These are phyloP conservation scores for Cydia pomonella DNA, from an alignment of 1,140 invertebrate genomes.

Conservation along the genomic window DNA sequence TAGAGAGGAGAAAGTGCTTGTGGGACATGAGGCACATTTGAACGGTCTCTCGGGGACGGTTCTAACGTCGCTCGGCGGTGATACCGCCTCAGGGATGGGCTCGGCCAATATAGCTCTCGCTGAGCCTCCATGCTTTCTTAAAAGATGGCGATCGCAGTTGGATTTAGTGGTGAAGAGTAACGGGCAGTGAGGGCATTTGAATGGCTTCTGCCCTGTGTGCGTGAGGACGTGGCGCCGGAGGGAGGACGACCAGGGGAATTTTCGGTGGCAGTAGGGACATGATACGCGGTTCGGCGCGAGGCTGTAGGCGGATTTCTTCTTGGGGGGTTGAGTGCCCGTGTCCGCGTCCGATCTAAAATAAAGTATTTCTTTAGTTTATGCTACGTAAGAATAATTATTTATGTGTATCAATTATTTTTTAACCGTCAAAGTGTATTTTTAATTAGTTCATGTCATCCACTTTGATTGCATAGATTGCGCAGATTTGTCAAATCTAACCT, in stretches of 20 bases:
- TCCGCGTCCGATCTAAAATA: slow-evolving; percentile 82
- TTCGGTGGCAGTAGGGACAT: slow-evolving; percentile 94
- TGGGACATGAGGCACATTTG: slow-evolving; percentile 92
- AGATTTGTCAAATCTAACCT: too few species aligned
- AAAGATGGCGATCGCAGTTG: slow-evolving; percentile 96
- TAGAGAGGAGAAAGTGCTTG: slow-evolving; percentile 91
- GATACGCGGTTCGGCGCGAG: slow-evolving; percentile 95
- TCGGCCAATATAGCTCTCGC: slow-evolving; percentile 69
- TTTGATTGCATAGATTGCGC: too few species aligned
- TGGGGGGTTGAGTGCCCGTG: slow-evolving; percentile 80
- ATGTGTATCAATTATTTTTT: too few species aligned
- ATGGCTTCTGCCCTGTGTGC: slow-evolving; percentile 97
- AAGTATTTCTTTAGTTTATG: slow-evolving; percentile 31
- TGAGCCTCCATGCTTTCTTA: slow-evolving; percentile 91
- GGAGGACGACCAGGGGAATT: slow-evolving; percentile 98
- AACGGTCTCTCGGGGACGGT: slow-evolving; percentile 90
- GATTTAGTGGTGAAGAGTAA: slow-evolving; percentile 98
- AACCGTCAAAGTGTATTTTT: too few species aligned
- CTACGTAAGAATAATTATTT: too few species aligned
- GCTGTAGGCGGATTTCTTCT: slow-evolving; percentile 97
- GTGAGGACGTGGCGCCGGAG: slow-evolving; percentile 95
- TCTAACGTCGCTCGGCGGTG: slow-evolving; percentile 74
- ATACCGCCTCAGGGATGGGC: slow-evolving; percentile 60
- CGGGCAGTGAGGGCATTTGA: slow-evolving; percentile 95
- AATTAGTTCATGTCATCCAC: too few species aligned